Evolutionary conservation across 2,797 vertebrate species (phyloP).

Genomic region (Helarctos malayanus): DNA sequence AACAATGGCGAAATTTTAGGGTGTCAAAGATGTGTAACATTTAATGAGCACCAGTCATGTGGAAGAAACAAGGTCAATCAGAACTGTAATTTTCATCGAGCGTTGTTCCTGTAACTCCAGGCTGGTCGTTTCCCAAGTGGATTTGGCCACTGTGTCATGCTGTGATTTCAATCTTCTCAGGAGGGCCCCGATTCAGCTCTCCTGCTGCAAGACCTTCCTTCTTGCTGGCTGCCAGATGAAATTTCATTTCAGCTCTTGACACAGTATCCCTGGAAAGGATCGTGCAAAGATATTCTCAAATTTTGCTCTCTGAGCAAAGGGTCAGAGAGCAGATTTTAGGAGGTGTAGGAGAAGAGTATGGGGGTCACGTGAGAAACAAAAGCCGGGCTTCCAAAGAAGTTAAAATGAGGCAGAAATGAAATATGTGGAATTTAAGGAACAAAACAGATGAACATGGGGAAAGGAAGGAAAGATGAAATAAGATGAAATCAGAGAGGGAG

Average conservation of each 20-base stretch:
- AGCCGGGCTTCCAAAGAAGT: background rate
- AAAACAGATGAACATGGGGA: background rate
- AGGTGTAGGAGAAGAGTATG: background rate
- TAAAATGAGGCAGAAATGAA: constrained; percentile 26
- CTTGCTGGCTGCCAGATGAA: background rate
- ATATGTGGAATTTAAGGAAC: background rate
- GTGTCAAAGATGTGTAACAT: background rate
- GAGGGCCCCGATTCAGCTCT: background rate
- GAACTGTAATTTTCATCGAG: background rate
- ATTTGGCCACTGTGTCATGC: background rate
- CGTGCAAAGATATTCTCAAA: background rate
- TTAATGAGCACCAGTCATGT: constrained; percentile 21
- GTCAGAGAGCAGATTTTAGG: background rate
- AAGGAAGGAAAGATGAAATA: background rate
- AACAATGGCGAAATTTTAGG: constrained; percentile 8
- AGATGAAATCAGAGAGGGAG: background rate
- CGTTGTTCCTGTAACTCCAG: background rate
- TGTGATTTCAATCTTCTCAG: background rate
- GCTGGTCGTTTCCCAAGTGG: background rate
- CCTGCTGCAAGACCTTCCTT: background rate
- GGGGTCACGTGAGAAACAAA: background rate
- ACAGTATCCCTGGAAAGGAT: background rate
- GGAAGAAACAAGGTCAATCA: background rate
- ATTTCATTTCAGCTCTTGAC: background rate
- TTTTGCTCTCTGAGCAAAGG: background rate